Base-by-base conservation (phyloP, 2,888 invertebrate genomes). In the Sclerodermus sp. region DNA sequence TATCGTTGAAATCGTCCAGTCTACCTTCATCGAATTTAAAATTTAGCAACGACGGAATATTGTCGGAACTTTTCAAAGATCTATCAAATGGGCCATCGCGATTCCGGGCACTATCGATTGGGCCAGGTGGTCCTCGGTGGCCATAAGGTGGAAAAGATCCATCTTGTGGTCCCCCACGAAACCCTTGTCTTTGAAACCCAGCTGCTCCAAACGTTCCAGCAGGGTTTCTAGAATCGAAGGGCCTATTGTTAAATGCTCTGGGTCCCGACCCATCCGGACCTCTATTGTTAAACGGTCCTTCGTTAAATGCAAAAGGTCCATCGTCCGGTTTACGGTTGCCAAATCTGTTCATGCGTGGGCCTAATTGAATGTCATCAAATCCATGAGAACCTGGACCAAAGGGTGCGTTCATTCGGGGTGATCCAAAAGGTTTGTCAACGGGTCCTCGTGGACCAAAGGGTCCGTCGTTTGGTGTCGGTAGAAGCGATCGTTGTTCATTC, bases 1-100 rank as follows among this genome's bases (percentile, higher is more conserved):
- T 48, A 10, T n/a, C 49, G 16, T 23, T 44, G 18, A 45, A 42
- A 12, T 46, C 42, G 1, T 57, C 51, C 9, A 10, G 4, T 10
- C 42, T 43, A 30, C 57, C 52, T 1, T 45, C 42, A 16, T 67
- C 64, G 29, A 64, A 51, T 47, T 68, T 57, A 10, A 68, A 47
- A 1, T 62, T 55, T 44, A 64, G 56, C 9, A 67, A 48, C 3
- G 67, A 65, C 10, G 67, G 67, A 45, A 66, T 67, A 1, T 51
- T 50, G n/a, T n/a, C 14, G 17, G 13, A 18, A 12, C 18, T 23
- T 3, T 30, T 32, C n/a, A 41, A 13, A 47, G 31, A 46, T 8
- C 8, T 45, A 16, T 55, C 48, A 32, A 38, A 15, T 29, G 30
- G 42, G 13, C 23, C 8, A 8, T 8, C 8, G 23, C 23, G 3